Evolutionary conservation across 2,888 invertebrate genomes (phyloP).

Genomic region (Eueremaeus valkanovi): DNA sequence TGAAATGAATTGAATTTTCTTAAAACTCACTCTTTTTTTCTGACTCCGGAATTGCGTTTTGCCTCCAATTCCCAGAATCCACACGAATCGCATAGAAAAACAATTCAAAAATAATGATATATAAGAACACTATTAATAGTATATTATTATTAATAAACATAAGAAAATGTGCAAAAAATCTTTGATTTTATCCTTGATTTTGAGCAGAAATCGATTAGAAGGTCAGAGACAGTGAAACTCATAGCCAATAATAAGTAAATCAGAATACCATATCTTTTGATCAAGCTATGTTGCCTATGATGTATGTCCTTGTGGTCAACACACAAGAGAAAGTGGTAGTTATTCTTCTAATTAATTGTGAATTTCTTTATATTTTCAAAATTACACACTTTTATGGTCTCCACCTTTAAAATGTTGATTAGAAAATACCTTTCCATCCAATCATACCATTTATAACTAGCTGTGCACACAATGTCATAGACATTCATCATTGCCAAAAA

Average conservation of each 20-base stretch:
- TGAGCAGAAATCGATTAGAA: neutral
- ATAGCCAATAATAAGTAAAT: neutral
- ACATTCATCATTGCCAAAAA: neutral
- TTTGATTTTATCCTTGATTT: neutral
- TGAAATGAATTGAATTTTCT: neutral
- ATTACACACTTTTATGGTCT: neutral
- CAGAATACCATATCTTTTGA: neutral
- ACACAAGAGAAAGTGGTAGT: neutral
- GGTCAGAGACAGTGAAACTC: constrained; percentile 18
- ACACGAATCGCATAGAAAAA: neutral
- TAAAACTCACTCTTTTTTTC: neutral
- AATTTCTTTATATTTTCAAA: too few relatives aligned
- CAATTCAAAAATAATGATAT: neutral
- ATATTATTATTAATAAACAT: too few relatives aligned
- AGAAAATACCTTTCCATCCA: neutral
- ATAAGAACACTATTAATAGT: too few relatives aligned
- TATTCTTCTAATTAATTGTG: neutral
- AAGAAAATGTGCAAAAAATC: too few relatives aligned
- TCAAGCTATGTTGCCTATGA: too few relatives aligned
- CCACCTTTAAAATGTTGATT: neutral
- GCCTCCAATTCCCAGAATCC: too few relatives aligned
- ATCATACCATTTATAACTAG: neutral
- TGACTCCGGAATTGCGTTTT: too few relatives aligned
- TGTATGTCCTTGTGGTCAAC: neutral
- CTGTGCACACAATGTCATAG: neutral